Evolutionary conservation across 2,888 invertebrate species (phyloP).

Genomic region (Hybos culiciformis): DNA sequence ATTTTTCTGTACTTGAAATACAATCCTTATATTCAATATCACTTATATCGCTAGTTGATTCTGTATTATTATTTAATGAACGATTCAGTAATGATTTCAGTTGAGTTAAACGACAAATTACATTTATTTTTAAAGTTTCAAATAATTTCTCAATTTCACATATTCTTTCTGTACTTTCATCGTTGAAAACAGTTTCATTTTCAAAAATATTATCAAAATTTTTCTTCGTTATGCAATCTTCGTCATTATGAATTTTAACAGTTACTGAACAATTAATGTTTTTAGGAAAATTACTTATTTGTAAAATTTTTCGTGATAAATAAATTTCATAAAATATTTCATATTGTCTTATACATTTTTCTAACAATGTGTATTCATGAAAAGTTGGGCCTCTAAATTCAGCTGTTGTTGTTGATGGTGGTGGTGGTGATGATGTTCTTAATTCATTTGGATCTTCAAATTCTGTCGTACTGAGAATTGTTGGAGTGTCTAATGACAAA

Average conservation of each 20-base stretch:
- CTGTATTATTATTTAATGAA: slow-evolving; percentile 16
- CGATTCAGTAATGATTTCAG: slow-evolving; percentile 31
- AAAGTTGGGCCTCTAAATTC: slow-evolving; percentile 5
- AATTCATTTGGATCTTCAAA: neutral
- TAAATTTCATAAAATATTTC: slow-evolving; percentile 40
- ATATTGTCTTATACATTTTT: slow-evolving; percentile 44
- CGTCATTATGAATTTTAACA: slow-evolving; percentile 19
- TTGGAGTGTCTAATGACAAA: slow-evolving; percentile 19
- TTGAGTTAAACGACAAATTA: slow-evolving; percentile 36
- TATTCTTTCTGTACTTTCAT: slow-evolving; percentile 26
- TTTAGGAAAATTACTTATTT: too few species aligned
- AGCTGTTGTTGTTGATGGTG: neutral
- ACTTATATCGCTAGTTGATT: slow-evolving; percentile 27
- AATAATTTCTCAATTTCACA: slow-evolving; percentile 35
- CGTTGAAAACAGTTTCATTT: slow-evolving; percentile 37
- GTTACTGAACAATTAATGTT: slow-evolving; percentile 23
- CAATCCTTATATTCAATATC: slow-evolving; percentile 25
- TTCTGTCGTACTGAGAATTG: too few species aligned
- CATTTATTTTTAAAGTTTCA: slow-evolving; percentile 36
- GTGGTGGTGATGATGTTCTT: neutral
- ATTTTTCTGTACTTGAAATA: slow-evolving; percentile 22
- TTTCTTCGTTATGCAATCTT: slow-evolving; percentile 8
- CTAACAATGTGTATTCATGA: slow-evolving; percentile 38
- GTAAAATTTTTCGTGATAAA: slow-evolving; percentile 16
- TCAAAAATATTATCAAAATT: slow-evolving; percentile 26